Conservation (phyloP, 1,140 invertebrate genomes). For the Zaprionus gabonicus region DNA sequence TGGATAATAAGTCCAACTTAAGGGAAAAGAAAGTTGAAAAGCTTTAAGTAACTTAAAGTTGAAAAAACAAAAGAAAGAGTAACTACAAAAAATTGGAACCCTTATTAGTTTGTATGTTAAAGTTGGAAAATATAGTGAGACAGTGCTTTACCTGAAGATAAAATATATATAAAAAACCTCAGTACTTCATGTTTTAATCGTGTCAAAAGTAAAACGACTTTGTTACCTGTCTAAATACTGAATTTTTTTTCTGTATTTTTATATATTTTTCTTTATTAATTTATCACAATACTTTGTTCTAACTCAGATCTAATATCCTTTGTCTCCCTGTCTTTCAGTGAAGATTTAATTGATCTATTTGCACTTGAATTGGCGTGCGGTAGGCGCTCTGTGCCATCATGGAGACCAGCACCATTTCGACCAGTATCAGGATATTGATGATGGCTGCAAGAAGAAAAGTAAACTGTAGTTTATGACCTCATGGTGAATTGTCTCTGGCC, state of each 20-base stretch:
- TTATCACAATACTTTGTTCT: conserved; percentile 73
- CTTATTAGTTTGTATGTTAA: no score
- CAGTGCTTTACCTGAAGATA: not conserved
- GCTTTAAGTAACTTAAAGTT: not conserved
- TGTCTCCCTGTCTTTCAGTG: conserved; percentile 31
- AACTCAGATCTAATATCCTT: conserved; percentile 23
- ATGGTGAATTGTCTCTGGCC: not conserved
- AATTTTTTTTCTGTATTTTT: conserved; percentile 1
- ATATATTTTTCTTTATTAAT: conserved; percentile 63
- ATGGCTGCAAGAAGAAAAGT: conserved; percentile 55
- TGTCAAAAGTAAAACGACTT: not conserved
- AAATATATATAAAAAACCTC: no score
- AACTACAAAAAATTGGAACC: not conserved
- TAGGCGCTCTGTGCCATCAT: conserved; percentile 77
- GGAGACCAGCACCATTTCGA: conserved; percentile 80
- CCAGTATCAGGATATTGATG: conserved; percentile 76
- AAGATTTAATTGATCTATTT: conserved; percentile 61
- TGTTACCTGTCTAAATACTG: not conserved
- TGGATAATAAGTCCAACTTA: conserved; percentile 6
- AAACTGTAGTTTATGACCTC: not conserved
- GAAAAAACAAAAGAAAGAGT: not conserved
- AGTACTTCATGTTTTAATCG: not conserved
- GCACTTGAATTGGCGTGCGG: conserved; percentile 65
- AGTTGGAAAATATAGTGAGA: not conserved
- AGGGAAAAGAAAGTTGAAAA: not conserved